Evolutionary conservation across 2,888 invertebrate genomes (phyloP).

Genomic region (Mythimna lalbum): DNA sequence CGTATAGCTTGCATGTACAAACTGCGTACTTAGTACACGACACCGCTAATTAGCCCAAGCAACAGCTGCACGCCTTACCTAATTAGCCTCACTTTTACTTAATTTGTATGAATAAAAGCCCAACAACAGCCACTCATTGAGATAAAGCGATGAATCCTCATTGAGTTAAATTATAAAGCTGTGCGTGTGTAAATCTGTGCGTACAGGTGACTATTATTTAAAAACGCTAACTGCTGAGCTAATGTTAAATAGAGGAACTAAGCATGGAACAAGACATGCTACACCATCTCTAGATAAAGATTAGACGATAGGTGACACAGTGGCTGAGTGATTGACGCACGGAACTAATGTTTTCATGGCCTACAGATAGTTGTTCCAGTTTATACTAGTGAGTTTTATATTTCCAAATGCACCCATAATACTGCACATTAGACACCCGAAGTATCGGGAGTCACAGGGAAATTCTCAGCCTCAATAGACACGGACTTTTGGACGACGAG

Average conservation of each 20-base stretch:
- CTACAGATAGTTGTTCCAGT: too few species aligned
- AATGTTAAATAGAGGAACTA: background rate
- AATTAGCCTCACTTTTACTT: conserved; percentile 28
- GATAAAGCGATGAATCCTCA: conserved; percentile 10
- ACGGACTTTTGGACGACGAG: too few species aligned
- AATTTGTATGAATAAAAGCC: conserved; percentile 5
- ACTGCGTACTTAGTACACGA: conserved; percentile 15
- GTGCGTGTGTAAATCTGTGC: background rate
- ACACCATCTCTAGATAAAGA: background rate
- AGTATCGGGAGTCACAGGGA: too few species aligned
- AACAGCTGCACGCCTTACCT: conserved; percentile 25
- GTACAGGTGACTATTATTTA: background rate
- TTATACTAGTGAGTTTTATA: too few species aligned
- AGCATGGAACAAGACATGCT: background rate
- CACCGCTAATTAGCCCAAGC: conserved; percentile 39
- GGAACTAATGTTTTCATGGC: too few species aligned
- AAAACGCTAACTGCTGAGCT: background rate
- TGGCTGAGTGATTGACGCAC: too few species aligned
- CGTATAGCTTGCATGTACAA: conserved; percentile 18
- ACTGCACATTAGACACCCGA: too few species aligned
- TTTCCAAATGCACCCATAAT: too few species aligned
- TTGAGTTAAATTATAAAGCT: background rate
- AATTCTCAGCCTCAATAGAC: too few species aligned
- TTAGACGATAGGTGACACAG: too few species aligned
- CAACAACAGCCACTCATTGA: conserved; percentile 2